A percentile compares a stretch with the other conserved stretches of the same genome.
Conservation (phyloP, 2,888 invertebrate genomes). For the Drosophila koepferae region DNA sequence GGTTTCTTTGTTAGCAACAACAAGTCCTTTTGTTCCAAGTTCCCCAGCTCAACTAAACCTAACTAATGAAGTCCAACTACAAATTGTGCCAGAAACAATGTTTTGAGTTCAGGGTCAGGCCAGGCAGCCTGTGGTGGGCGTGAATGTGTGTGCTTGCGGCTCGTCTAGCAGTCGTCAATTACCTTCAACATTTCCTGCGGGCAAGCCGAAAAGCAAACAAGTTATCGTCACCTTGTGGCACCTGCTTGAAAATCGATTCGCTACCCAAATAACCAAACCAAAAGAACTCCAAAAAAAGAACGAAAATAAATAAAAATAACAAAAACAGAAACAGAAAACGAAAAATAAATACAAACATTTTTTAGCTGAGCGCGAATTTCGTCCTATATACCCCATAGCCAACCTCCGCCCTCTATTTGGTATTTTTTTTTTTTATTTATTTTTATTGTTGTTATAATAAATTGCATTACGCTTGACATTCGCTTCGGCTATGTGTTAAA, state of each 20-base stretch:
- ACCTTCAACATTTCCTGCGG: slow-evolving; percentile 59
- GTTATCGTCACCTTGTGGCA: slow-evolving; percentile 52
- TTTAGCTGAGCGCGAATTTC: slow-evolving; percentile 45
- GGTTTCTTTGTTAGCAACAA: background rate
- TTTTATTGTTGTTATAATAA: slow-evolving; percentile 60
- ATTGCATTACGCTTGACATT: slow-evolving; percentile 54
- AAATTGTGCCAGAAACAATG: slow-evolving; percentile 10
- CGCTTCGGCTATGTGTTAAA: slow-evolving; percentile 6
- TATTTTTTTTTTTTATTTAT: slow-evolving; percentile 48
- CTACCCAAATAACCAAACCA: slow-evolving; percentile 29
- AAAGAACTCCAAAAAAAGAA: slow-evolving; percentile 17
- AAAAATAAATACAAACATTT: slow-evolving; percentile 26
- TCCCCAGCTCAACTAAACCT: slow-evolving; percentile 36
- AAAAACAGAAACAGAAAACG: slow-evolving; percentile 6
- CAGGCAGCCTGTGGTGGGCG: background rate
- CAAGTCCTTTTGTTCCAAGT: slow-evolving; percentile 28
- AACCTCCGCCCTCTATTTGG: background rate
- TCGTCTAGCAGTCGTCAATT: slow-evolving; percentile 61
- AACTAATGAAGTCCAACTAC: slow-evolving; percentile 52
- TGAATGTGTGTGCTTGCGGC: slow-evolving; percentile 9
- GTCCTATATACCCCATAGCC: slow-evolving; percentile 1
- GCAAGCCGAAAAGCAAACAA: slow-evolving; percentile 50
- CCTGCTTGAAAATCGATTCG: slow-evolving; percentile 53
- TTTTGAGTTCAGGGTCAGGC: slow-evolving; percentile 56
- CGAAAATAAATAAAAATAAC: background rate